Evolutionary conservation across 2,797 vertebrate genomes (phyloP).

Genomic region (Discoglossus pictus): DNA sequence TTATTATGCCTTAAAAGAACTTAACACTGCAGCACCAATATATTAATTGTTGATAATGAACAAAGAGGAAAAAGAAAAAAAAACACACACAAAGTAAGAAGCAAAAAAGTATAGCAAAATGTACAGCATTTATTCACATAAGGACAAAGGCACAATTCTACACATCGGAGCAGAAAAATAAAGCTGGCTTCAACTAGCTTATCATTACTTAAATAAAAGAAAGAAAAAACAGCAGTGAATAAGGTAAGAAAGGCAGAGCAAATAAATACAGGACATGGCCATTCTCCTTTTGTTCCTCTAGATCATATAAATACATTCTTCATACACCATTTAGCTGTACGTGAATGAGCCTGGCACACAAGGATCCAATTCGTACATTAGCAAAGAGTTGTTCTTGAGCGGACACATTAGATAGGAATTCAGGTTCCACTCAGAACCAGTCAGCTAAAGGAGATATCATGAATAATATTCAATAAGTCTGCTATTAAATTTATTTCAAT

Average conservation of each 20-base stretch:
- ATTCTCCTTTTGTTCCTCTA: slow-evolving; percentile 48
- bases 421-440: too few species aligned
- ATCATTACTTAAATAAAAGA: slow-evolving; percentile 79
- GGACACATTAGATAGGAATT: too few species aligned
- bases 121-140: slow-evolving; percentile 85
- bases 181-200: slow-evolving; percentile 80
- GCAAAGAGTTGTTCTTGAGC: not conserved
- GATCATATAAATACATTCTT: slow-evolving; percentile 57
- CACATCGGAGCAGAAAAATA: slow-evolving; percentile 82
- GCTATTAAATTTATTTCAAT: too few species aligned
- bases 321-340: slow-evolving; percentile 72
- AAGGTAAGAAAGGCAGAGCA: slow-evolving; percentile 66
- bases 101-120: slow-evolving; percentile 72
- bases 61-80: too few species aligned
- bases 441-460: too few species aligned
- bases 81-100: too few species aligned
- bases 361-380: not conserved
- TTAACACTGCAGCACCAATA: too few species aligned
- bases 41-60: too few species aligned
- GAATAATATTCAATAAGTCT: too few species aligned
- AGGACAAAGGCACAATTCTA: slow-evolving; percentile 85
- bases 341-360: not conserved
- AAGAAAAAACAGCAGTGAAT: slow-evolving; percentile 59
- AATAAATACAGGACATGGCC: slow-evolving; percentile 80
- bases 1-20: too few species aligned